These are phyloP conservation scores for Lycocerus yunnanus DNA, from an alignment of 2,888 invertebrate genomes.

Conservation along the genomic window DNA sequence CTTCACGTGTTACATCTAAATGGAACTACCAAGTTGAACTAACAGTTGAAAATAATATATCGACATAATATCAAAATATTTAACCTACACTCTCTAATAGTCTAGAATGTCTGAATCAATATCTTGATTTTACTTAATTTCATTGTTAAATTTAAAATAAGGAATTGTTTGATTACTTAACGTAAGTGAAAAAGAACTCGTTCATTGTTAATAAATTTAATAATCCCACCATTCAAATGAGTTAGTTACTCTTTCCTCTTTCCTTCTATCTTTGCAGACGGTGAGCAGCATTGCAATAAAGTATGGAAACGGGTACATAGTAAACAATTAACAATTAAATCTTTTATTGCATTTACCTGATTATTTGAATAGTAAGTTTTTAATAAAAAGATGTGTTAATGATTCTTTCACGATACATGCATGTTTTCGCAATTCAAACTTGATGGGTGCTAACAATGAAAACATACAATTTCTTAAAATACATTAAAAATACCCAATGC, in stretches of 20 bases:
- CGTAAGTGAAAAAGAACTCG: not conserved
- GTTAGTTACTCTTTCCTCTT: conserved; percentile 31
- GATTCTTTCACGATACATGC: not conserved
- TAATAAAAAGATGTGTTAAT: not conserved
- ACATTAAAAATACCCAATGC: too few species aligned
- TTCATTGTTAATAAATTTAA: conserved; percentile 4
- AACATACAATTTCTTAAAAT: too few species aligned
- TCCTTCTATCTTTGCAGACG: conserved; percentile 34
- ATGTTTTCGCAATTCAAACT: too few species aligned
- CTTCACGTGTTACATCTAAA: not conserved
- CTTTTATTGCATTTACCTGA: not conserved
- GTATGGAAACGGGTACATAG: not conserved
- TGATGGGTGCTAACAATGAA: too few species aligned
- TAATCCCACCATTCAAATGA: conserved; percentile 25
- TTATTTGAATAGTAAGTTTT: not conserved
- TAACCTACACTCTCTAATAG: not conserved
- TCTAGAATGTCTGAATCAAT: not conserved
- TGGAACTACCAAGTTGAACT: not conserved
- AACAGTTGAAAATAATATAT: not conserved
- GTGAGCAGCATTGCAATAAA: not conserved
- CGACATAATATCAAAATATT: not conserved
- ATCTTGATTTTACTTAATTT: not conserved
- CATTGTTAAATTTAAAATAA: not conserved
- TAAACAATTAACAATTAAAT: not conserved
- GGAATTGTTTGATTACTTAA: not conserved